Percentiles rank a stretch among this genome's conserved stretches.
Evolutionary conservation across 1,140 invertebrate species (phyloP).

Genomic region (Chironomus striatipennis): DNA sequence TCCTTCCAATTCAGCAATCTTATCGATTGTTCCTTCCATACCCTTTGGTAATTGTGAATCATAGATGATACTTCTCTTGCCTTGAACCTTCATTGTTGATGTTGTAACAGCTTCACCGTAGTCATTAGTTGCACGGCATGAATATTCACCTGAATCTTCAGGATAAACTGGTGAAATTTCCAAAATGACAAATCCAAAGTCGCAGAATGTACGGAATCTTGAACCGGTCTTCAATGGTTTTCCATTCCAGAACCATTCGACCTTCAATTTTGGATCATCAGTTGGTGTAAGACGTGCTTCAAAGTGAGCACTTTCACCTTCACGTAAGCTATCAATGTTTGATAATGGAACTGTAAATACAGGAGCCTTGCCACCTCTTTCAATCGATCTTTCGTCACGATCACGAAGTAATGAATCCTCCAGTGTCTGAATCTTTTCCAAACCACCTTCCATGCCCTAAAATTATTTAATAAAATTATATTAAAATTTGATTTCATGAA

Average conservation of each 20-base stretch:
- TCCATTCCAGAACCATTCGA: constrained; percentile 94
- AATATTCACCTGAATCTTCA: constrained; percentile 89
- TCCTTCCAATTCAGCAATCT: constrained; percentile 87
- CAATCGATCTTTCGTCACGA: constrained; percentile 57
- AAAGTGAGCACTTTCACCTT: constrained; percentile 90
- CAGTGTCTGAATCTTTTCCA: constrained; percentile 85
- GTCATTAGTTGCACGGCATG: constrained; percentile 80
- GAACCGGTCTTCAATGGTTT: constrained; percentile 81
- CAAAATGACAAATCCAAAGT: constrained; percentile 89
- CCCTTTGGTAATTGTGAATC: constrained; percentile 86
- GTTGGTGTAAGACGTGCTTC: constrained; percentile 86
- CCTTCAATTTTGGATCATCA: constrained; percentile 89
- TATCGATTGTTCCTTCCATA: constrained; percentile 87
- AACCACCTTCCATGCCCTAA: constrained; percentile 83
- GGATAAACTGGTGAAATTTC: constrained; percentile 93
- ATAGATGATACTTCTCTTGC: constrained; percentile 83
- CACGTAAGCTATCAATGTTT: constrained; percentile 74
- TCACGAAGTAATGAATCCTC: constrained; percentile 75
- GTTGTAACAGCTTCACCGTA: constrained; percentile 91
- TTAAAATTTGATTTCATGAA: constrained; percentile 23
- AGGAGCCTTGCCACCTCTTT: constrained; percentile 71
- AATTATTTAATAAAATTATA: constrained; percentile 28
- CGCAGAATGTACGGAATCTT: constrained; percentile 86
- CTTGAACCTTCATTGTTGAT: constrained; percentile 80
- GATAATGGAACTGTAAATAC: constrained; percentile 83